Base-by-base conservation (phyloP, 2,888 invertebrate species). In the Formica aserva region DNA sequence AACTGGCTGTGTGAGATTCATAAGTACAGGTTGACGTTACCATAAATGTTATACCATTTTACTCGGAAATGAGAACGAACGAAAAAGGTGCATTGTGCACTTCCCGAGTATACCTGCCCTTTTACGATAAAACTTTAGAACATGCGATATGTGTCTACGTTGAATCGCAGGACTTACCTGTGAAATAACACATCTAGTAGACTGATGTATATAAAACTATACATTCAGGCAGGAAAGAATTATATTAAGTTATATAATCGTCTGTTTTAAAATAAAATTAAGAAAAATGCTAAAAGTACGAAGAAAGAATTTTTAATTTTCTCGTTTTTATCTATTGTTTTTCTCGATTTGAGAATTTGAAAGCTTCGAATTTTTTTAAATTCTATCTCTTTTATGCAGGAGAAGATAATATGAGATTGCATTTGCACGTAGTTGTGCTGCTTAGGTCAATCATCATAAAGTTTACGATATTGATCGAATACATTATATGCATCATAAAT, bases 61-160 rank as follows among this genome's bases (percentile, higher is more conserved):
- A 85, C 86, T 89, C 66, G 86, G 86, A 86, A 87, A 82, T 77
- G 88, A 80, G 87, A 86, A 77, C 74, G 84, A 86, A 84, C 82
- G 80, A 87, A 90, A 89, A 89, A 88, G 86, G 72, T 63, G 76
- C 84, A 84, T 83, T 85, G n/a, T 52, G 65, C 78, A 86, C 71
- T 77, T 45, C 63, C 74, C 75, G 82, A 85, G 85, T 85, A 69
- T 26, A 84, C 67, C 74, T 86, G 84, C 83, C 86, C 85, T 90
- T 90, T 89, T 85, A 83, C 84, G 86, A 84, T 82, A 86, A 89
- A 75, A 84, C 81, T 85, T 86, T 80, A 82, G 86, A 89, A 87
- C 84, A 85, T 86, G 72, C 67, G 83, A 76, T 83, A 84, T 62
- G 67, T 55, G 38, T 74, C 69, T 67, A 66, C 72, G 88, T 78